Base-by-base conservation (phyloP, 35 echinoderm and acorn worm species). In the Lytechinus pictus region DNA sequence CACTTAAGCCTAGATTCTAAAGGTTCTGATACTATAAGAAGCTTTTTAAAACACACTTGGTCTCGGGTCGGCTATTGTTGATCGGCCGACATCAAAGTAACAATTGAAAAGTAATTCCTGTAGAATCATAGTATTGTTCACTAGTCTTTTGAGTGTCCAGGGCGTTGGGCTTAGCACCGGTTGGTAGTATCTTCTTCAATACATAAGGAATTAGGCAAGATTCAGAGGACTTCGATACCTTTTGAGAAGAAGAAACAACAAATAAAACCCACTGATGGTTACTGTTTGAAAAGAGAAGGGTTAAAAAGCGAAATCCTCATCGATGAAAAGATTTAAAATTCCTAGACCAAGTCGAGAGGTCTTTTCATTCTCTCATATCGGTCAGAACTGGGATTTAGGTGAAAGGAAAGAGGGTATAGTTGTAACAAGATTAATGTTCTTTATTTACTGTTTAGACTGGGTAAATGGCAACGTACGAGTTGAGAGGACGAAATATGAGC, bases 41-140 rank as follows among this genome's bases (percentile, higher is more conserved):
- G 88, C 28, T 90, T 90, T 54, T 90, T 90, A 90, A 90, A 90
- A 90, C 88, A 89, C 87, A 89, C 87, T 89, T 89, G 28, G 92
- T 93, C 53, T 55, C 92, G 10, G 92, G 55, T 57, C 53, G 53
- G 16, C 53, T 54, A n/a, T 93, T 93, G 53, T 93, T 54, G 14
- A 93, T 57, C 92, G 92, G 92, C 52, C 24, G 54, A 57, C 92
- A 55, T 93, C 92, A 93, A 93, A 93, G 92, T 21, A 54, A 93
- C 92, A 93, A 93, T 57, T 57, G 92, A 54, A 54, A 54, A 57
- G 55, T 93, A 54, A 93, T 93, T 93, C 92, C 54, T 57, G 53
- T 54, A 55, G 92, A 93, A 93, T 57, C 21, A 54, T 12, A 27
- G 92, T 57, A 55, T 93, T 93, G 54, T 93, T 4, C 88, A 90